Evolutionary conservation across 2,888 invertebrate species (phyloP), one percentile per base, ranked within the genome.

Genomic region (Prosopocoilus inquinatus): DNA sequence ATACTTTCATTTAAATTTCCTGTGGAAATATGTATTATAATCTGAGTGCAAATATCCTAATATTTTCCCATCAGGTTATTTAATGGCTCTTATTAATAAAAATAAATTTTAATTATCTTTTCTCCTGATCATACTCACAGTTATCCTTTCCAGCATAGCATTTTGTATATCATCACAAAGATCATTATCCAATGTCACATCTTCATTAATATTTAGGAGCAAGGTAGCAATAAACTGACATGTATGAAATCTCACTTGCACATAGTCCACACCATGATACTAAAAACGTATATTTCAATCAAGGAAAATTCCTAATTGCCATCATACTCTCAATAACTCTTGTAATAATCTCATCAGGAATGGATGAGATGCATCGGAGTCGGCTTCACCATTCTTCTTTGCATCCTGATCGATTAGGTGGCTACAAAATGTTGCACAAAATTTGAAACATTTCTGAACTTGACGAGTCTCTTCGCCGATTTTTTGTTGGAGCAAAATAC

Each of bases 221-320:
- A 85, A 64, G 58, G 79, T 78, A 61, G 81, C 80, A 8, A 84
- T 69, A 57, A 84, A 77, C 59, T 82, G 80, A 64, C 84, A 84
- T 7, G 80, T 72, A 8, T 82, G 75, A 66, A 78, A 81, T 28
- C 84, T 72, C 2, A 82, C 77, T 66, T 76, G 60, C 63, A 73
- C 45, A 39, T 79, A 75, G 43, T 70, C 74, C 0, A 79, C 79
- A 36, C 64, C 69, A 55, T 79, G 78, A 59, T 72, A 57, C 61
- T 61, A 53, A 51, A 61, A 61, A 15, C 1, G 1, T 20, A 33
- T 9, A 33, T 49, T 9, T 16, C n/a, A 28, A 32, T 38, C n/a
- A n/a, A 15, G 13, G 1, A 15, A 9, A 9, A 16, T 13, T 9
- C 39, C 2, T 15, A 15, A 41, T 13, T 12, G 13, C 41, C 32